phyloP scores from a whole-genome alignment of 53 echinoderm and acorn worm genomes.

The Zoroaster sp. region DNA sequence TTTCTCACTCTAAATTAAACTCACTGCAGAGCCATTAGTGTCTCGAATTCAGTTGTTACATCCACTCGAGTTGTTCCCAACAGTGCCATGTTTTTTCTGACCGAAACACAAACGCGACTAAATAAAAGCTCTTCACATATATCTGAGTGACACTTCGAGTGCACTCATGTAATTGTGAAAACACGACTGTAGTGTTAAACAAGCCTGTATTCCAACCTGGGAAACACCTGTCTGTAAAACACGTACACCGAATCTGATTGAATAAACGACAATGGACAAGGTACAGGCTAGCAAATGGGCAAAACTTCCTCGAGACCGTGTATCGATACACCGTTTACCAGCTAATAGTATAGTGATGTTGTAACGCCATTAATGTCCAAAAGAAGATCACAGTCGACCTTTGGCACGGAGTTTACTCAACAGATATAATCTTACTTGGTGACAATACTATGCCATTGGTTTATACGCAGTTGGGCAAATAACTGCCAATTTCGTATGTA shows the following conservation, averaged over 20 bases:
- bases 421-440: constrained; percentile 2
- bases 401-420: constrained; percentile 43
- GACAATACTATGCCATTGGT: constrained; percentile 6
- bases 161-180: background rate
- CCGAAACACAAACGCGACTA: too few species aligned
- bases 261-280: background rate
- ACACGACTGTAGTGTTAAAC: background rate
- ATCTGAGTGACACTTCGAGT: background rate
- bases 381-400: constrained; percentile 22
- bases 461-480: background rate
- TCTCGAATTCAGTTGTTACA: too few species aligned
- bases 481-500: background rate
- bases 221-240: background rate
- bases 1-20: too few species aligned
- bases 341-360: background rate
- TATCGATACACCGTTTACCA: background rate
- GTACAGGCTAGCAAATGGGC: constrained; percentile 3
- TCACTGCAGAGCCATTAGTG: too few species aligned
- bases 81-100: too few species aligned
- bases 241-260: background rate
- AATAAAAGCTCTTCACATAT: background rate
- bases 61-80: too few species aligned
- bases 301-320: background rate
- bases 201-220: background rate
- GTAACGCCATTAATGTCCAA: background rate